phyloP scores from a whole-genome alignment of 2,113 vertebrate genomes.

The Istiophorus platypterus region DNA sequence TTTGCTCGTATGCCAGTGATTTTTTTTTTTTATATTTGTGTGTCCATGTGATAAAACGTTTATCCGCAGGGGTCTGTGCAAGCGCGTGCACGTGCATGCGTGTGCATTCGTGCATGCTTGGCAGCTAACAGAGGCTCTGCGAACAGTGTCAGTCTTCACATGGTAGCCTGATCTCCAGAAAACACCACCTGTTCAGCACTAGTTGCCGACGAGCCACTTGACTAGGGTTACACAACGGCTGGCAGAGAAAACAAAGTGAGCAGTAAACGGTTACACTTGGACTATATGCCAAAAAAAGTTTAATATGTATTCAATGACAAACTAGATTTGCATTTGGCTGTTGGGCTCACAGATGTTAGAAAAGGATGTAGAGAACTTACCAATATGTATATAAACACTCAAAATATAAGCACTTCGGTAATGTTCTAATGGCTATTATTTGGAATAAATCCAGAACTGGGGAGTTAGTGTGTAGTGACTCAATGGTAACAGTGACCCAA shows the following conservation, averaged over 20 bases:
- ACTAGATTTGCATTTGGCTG: no score
- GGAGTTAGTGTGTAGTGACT: no score
- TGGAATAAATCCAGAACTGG: no score
- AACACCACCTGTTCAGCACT: constrained; percentile 53
- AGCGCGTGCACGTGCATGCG: background rate
- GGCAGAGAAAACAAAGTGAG: constrained; percentile 3
- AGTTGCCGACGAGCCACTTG: background rate
- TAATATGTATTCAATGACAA: background rate
- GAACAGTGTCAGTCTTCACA: constrained; percentile 35
- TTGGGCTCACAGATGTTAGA: no score
- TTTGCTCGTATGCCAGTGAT: constrained; percentile 14
- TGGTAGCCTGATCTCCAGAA: constrained; percentile 42
- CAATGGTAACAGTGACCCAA: no score
- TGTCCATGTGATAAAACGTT: background rate
- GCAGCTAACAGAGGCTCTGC: constrained; percentile 4
- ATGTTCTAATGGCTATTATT: no score
- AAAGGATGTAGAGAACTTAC: no score
- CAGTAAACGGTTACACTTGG: no score
- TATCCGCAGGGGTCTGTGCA: constrained; percentile 15
- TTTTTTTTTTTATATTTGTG: constrained; percentile 6
- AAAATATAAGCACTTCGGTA: no score
- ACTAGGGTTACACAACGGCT: constrained; percentile 5
- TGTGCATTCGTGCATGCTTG: constrained; percentile 1
- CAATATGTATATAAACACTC: no score
- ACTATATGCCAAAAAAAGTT: background rate